phyloP scores from a whole-genome alignment of 2,888 invertebrate species.

The Agriopis aurantiaria region DNA sequence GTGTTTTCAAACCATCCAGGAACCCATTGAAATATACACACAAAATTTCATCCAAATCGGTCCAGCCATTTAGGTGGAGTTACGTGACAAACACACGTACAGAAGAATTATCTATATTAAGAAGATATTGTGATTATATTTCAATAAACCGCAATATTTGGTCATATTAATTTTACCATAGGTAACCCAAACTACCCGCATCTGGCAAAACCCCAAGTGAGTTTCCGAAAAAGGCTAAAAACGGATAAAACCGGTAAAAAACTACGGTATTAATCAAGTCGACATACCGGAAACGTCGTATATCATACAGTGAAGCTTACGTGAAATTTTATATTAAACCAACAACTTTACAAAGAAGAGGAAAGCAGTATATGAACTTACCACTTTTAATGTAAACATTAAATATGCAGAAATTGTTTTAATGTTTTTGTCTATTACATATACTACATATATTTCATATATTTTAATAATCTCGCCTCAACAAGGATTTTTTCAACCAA shows the following conservation, averaged over 20 bases:
- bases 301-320: slow-evolving; percentile 43
- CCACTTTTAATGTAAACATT: neutral
- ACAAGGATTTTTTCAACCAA: too few relatives aligned
- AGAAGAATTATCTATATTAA: too few relatives aligned
- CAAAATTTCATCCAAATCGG: too few relatives aligned
- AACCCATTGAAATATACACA: too few relatives aligned
- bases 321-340: slow-evolving; percentile 43
- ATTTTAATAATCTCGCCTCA: too few relatives aligned
- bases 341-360: slow-evolving; percentile 33
- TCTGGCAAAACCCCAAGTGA: slow-evolving; percentile 29
- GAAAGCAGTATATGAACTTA: slow-evolving; percentile 18
- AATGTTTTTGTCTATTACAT: neutral
- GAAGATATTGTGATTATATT: too few relatives aligned
- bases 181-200: slow-evolving; percentile 18
- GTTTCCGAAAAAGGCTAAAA: slow-evolving; percentile 31
- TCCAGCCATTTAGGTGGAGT: too few relatives aligned
- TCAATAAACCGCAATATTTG: too few relatives aligned
- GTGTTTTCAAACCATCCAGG: too few relatives aligned
- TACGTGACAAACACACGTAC: too few relatives aligned
- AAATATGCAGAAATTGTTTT: neutral
- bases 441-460: too few relatives aligned
- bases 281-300: slow-evolving; percentile 45
- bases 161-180: too few relatives aligned
- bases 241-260: slow-evolving; percentile 31
- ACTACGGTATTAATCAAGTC: slow-evolving; percentile 45